Base-by-base conservation (phyloP, 1,140 invertebrate species). In the Lepidotrigona ventralis region DNA sequence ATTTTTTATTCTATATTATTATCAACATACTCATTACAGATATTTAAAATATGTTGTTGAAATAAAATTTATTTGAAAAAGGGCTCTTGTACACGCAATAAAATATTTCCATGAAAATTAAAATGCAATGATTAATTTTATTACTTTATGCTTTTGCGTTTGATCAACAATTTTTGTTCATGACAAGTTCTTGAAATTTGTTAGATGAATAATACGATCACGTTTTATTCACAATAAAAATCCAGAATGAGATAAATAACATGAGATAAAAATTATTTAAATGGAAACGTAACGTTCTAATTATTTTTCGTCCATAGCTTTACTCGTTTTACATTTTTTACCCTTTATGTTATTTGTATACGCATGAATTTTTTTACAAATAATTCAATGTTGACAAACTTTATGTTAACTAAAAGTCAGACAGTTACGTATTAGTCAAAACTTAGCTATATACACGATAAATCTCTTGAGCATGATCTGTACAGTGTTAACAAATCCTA, bases 91-190 rank as follows among this genome's bases (percentile, higher is more conserved):
- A 56, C 19, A 53, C 19, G 21, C 56, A 56, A 68, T 72, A 56
- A 73, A 79, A 26, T 4, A 53, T 78, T 66, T 64, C 3, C 14
- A 72, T 5, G 11, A 72, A 72, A 26, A 54, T 63, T 66, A 72
- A 83, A 79, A 72, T 51, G 33, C 46, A 69, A 46, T 9, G 39
- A 54, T 11, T n/a, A 53, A 51, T 83, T 83, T 82, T 63, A 78
- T 63, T 79, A 66, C n/a, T 63, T 64, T 64, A 26, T 29, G 54
- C 23, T 39, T 33, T 33, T 33, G 4, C n/a, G 29, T 14, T 26
- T 53, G 51, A 19, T 83, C 54, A 72, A 79, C 51, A 63, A 71
- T 26, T 29, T 71, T 72, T 70, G 51, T 60, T 72, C 51, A 15
- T 9, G 39, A 19, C 19, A 9, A 82, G 54, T 29, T 69, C 14